Evolutionary conservation across 2,888 invertebrate genomes (phyloP), one percentile per base, ranked within the genome.

Genomic region (Drosophila melanosoma): DNA sequence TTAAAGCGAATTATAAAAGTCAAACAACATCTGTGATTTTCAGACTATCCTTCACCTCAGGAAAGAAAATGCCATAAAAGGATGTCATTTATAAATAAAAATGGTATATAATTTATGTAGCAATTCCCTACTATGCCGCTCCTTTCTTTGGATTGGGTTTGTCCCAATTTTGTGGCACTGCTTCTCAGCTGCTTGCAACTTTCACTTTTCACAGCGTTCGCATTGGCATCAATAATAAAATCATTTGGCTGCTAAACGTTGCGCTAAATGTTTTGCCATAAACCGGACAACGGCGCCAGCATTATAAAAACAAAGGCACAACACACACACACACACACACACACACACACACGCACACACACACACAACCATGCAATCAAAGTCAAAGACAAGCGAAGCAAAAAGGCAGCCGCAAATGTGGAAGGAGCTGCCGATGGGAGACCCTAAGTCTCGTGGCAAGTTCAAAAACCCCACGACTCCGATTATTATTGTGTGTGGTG

Each of bases 211-310:
- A 56, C 59, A 51, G 63, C 15, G 54, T 51, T 58, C 49, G 57
- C 57, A 60, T 36, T 49, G 81, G 57, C 76, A 77, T 84, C 81
- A 81, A 79, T 85, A 87, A 82, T 86, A 77, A 85, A 86, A 73
- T 69, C 88, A 86, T 86, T 86, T 79, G 76, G 79, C 85, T 79
- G 79, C 70, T 85, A 79, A 85, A 76, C 69, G 86, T 42, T 74
- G 67, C 69, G 83, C 81, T 87, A 87, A 86, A 87, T 86, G 86
- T 71, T 79, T 79, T 58, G 86, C 87, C 79, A 85, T 87, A 87
- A 85, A 66, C 57, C 64, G 59, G 67, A 57, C 70, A 35, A 23
- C 69, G 79, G 71, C 87, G 82, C 83, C 77, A 68, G 57, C 75
- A 64, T 69, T 63, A 83, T 73, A 79, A 74, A 78, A 72, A 57